Evolutionary conservation across 1,140 invertebrate species (phyloP).

Genomic region (Tachypleus tridentatus): DNA sequence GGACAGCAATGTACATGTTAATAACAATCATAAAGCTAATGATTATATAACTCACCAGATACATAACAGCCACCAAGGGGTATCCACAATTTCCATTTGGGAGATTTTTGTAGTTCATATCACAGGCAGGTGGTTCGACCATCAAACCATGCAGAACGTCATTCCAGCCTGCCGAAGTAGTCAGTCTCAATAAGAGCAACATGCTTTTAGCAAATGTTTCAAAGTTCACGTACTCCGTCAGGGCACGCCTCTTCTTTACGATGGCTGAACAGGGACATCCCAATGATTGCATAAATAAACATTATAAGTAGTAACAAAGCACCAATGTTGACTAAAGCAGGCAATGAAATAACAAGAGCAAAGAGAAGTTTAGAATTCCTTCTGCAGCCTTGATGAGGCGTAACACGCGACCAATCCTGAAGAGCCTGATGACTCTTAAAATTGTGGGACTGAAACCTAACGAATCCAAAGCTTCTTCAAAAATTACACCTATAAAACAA

Average conservation of each 20-base stretch:
- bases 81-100: slow-evolving; percentile 84
- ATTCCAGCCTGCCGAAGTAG: slow-evolving; percentile 91
- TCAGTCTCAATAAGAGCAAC: slow-evolving; percentile 82
- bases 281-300: slow-evolving; percentile 98
- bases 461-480: slow-evolving; percentile 61
- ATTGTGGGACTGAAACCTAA: slow-evolving; percentile 65
- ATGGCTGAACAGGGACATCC: slow-evolving; percentile 99
- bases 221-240: slow-evolving; percentile 85
- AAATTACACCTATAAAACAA: slow-evolving; percentile 62
- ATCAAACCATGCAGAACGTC: slow-evolving; percentile 80
- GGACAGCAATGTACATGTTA: slow-evolving; percentile 99
- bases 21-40: slow-evolving; percentile 97
- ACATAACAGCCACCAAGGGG: slow-evolving; percentile 75
- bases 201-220: slow-evolving; percentile 88
- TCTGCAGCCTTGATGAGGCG: slow-evolving; percentile 94
- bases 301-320: slow-evolving; percentile 93
- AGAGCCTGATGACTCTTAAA: slow-evolving; percentile 89
- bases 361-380: slow-evolving; percentile 91
- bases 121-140: slow-evolving; percentile 76
- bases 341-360: slow-evolving; percentile 92
- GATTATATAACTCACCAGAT: slow-evolving; percentile 90
- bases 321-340: slow-evolving; percentile 97
- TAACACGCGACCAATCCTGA: slow-evolving; percentile 91
- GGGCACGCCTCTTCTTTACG: slow-evolving; percentile 68
- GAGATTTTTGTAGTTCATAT: slow-evolving; percentile 42